Evolutionary conservation across 2,113 vertebrate genomes (phyloP), one percentile per base, ranked within the genome.

Genomic region (Arvicanthis niloticus): DNA sequence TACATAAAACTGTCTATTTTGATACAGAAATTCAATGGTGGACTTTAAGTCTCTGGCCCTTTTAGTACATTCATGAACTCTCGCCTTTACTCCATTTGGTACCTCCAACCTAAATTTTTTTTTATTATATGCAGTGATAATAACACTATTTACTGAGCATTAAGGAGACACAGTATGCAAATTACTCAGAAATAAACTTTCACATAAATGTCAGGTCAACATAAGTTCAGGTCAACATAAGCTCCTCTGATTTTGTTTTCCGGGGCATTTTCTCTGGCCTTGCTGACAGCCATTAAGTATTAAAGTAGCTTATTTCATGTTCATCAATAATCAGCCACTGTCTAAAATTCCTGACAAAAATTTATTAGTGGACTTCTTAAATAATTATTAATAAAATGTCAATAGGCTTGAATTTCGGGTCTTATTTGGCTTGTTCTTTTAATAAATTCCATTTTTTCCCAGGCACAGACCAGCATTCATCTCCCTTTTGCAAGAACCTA

Each of bases 361-460:
- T 21, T 91, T 62, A 77, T 81, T 91, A 85, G 42, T 1, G 4
- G 40, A 3, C 1, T 93, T 98, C 76, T 53, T 73, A 84, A 96
- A 95, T 87, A 65, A 96, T 91, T 84, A 95, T 3, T 82, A 53
- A 80, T 96, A 97, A 97, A 68, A 96, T 88, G 68, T 94, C 96
- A 97, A 95, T 80, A 90, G 0, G 86, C 9, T 95, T 17, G 0
- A 88, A 37, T 94, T 26, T 53, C 86, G 15, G 0, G 13, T 65
- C 37, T 94, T 60, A 94, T 84, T 93, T 91, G 68, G 89, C 87
- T 95, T 97, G 92, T 92, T 19, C 91, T 56, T 56, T 97, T 94
- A 72, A 87, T 95, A 88, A 95, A 84, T 68, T 97, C 42, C 62
- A 84, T 75, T 76, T 96, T 51, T 73, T 95, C 82, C 93, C 92